phyloP scores from a whole-genome alignment of 1,140 invertebrate species.

The Amyelois transitella region DNA sequence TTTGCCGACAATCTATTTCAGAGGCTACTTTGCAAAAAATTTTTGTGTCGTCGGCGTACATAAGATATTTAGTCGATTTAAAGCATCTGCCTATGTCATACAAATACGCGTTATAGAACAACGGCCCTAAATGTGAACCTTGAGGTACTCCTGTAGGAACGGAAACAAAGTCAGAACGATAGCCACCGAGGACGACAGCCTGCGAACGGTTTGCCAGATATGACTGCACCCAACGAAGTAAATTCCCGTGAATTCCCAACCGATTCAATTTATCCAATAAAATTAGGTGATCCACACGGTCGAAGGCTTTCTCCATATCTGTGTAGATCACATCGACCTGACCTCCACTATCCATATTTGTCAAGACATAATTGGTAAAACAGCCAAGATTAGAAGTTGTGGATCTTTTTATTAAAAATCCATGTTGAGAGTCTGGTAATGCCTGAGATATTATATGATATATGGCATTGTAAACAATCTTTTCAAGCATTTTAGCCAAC shows the following conservation, averaged over 20 bases:
- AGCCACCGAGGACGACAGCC: conserved; percentile 3
- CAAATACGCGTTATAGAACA: no score
- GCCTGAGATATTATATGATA: neutral
- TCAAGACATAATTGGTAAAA: neutral
- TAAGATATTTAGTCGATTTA: no score
- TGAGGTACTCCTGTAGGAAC: no score
- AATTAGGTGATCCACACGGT: neutral
- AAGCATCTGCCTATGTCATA: no score
- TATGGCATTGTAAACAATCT: neutral
- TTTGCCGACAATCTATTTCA: no score
- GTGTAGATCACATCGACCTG: no score
- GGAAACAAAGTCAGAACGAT: conserved; percentile 4
- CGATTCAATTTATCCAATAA: neutral
- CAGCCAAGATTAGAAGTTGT: neutral
- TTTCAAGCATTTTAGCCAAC: neutral
- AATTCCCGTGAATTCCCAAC: neutral
- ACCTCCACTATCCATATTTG: no score
- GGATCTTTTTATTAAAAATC: neutral
- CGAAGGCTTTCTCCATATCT: no score
- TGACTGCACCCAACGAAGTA: conserved; percentile 2
- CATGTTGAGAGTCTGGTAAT: neutral
- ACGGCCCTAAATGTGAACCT: no score
- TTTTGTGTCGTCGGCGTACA: no score
- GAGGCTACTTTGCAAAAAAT: no score
- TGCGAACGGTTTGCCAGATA: conserved; percentile 6